These are phyloP conservation scores for Carollia perspicillata DNA, from an alignment of 2,113 vertebrate genomes.

Conservation along the genomic window DNA sequence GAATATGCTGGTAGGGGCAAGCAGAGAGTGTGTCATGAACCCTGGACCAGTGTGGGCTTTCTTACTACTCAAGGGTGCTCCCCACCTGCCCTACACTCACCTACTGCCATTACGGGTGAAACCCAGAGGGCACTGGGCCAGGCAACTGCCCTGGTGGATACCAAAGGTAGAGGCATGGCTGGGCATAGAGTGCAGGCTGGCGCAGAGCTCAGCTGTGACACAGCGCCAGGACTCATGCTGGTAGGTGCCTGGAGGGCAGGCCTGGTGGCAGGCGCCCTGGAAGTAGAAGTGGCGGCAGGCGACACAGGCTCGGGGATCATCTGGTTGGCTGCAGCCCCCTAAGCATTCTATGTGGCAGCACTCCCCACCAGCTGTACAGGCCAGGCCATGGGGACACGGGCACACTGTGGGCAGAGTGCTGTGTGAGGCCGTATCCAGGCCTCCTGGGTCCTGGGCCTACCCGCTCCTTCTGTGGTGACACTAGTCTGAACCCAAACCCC, in stretches of 20 bases:
- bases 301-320: conserved; percentile 76
- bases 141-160: conserved; percentile 79
- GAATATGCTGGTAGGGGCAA: conserved; percentile 79
- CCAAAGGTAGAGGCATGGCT: conserved; percentile 80
- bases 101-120: conserved; percentile 84
- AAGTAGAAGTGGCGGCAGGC: conserved; percentile 86
- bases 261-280: conserved; percentile 79
- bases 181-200: conserved; percentile 81
- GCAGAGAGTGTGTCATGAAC: background rate
- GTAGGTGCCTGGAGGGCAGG: conserved; percentile 83
- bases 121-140: conserved; percentile 83
- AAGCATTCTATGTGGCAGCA: conserved; percentile 85
- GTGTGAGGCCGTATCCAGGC: background rate
- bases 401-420: conserved; percentile 76
- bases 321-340: conserved; percentile 81
- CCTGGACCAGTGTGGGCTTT: background rate
- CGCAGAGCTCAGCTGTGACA: conserved; percentile 81
- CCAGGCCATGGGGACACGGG: conserved; percentile 68
- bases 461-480: background rate
- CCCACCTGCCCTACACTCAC: conserved; percentile 38
- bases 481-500: background rate
- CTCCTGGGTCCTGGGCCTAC: background rate
- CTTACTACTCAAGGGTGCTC: background rate
- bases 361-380: conserved; percentile 74
- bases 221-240: conserved; percentile 87